Conservation (phyloP, 2,113 vertebrate genomes). For the Terrapene triunguis region DNA sequence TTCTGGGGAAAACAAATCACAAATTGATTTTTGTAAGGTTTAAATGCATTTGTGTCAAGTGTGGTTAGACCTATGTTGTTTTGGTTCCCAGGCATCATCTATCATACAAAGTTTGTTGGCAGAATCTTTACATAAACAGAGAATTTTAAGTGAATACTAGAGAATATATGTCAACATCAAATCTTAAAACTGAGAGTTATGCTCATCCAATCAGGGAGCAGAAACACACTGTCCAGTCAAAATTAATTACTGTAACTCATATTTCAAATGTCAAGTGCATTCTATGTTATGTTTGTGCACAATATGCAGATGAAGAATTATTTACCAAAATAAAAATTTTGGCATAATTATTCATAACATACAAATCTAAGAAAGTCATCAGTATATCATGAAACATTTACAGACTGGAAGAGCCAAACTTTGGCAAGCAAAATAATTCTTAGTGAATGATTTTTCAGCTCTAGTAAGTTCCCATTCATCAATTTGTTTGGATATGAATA, state of each 20-base stretch:
- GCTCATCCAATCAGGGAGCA: not conserved
- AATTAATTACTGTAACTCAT: not conserved
- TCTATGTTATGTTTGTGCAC: not conserved
- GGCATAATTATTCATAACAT: not conserved
- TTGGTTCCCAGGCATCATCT: not conserved
- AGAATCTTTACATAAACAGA: not conserved
- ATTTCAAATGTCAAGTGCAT: not conserved
- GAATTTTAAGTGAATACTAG: not conserved
- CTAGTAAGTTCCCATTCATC: not conserved
- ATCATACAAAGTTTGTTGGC: not conserved
- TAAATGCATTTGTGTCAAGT: not conserved
- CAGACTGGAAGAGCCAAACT: not conserved
- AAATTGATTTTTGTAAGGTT: not conserved
- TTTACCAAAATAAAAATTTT: not conserved
- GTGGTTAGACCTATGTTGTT: not conserved
- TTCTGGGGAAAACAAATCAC: not conserved
- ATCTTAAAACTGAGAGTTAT: fast-evolving
- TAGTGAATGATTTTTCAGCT: not conserved
- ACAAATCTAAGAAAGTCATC: not conserved
- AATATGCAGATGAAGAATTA: not conserved
- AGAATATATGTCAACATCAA: not conserved
- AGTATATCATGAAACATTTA: not conserved
- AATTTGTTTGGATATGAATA: not conserved
- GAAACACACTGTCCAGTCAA: not conserved
- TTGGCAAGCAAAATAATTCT: not conserved